Conservation (phyloP, 2,888 invertebrate species). For the Thereva nobilitata region DNA sequence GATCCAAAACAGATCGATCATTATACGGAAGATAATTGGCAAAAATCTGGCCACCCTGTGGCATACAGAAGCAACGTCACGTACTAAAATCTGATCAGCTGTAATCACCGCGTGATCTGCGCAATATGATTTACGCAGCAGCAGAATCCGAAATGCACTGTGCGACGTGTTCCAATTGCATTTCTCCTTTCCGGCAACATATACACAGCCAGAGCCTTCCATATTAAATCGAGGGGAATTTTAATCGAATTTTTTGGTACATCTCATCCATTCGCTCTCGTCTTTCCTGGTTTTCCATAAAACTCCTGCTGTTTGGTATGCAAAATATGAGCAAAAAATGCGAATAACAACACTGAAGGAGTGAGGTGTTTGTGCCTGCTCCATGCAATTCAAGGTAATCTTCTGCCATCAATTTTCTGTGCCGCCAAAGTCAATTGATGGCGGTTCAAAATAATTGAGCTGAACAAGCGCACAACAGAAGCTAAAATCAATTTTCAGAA, state of each 20-base stretch:
- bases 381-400: not conserved
- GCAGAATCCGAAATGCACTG: slow-evolving; percentile 21
- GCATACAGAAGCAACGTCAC: slow-evolving; percentile 35
- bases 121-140: slow-evolving; percentile 22
- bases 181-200: slow-evolving; percentile 17
- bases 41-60: slow-evolving; percentile 1
- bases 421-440: slow-evolving; percentile 5
- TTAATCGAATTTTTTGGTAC: slow-evolving; percentile 22
- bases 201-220: slow-evolving; percentile 3
- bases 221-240: slow-evolving; percentile 10
- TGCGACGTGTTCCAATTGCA: slow-evolving; percentile 26
- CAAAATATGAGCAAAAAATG: not conserved
- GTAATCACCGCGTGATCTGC: slow-evolving; percentile 32
- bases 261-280: not conserved
- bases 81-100: slow-evolving; percentile 32
- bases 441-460: slow-evolving; percentile 3
- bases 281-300: slow-evolving; percentile 7
- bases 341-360: not conserved
- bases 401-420: slow-evolving; percentile 7
- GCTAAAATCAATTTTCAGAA: not conserved
- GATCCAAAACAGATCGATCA: slow-evolving; percentile 4
- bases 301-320: not conserved
- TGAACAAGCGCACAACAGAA: too few relatives aligned
- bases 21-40: slow-evolving; percentile 26
- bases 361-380: slow-evolving; percentile 5